Conservation (phyloP, 2,797 vertebrate species). For the Enteromius fasciolatus region DNA sequence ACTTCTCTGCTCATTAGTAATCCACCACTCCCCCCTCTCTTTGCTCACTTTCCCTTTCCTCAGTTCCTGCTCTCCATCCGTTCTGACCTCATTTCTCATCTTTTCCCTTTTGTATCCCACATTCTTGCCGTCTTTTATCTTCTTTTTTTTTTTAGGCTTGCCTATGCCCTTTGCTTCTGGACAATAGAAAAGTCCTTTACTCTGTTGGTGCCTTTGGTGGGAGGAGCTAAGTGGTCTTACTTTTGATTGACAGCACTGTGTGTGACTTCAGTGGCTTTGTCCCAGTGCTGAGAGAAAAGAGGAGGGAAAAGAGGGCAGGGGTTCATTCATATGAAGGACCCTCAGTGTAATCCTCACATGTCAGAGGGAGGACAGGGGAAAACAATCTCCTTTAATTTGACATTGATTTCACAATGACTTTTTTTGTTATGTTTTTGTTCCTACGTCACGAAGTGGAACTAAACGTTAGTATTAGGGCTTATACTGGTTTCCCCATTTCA, state of each 20-base stretch:
- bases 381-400: conserved; percentile 12
- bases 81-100: conserved; percentile 56
- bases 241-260: conserved; percentile 73
- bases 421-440: neutral
- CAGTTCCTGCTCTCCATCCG: conserved; percentile 58
- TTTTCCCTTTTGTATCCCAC: conserved; percentile 40
- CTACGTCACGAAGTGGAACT: neutral
- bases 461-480: neutral
- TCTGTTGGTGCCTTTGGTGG: conserved; percentile 52
- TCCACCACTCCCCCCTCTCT: conserved; percentile 56
- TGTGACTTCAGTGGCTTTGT: conserved; percentile 73
- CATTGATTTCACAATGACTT: conserved; percentile 14
- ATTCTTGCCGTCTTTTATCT: conserved; percentile 48
- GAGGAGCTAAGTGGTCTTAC: conserved; percentile 52
- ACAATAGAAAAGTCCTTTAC: conserved; percentile 71
- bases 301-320: conserved; percentile 63
- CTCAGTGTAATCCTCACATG: conserved; percentile 58
- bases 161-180: conserved; percentile 55
- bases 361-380: neutral
- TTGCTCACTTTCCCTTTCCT: neutral
- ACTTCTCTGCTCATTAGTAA: conserved; percentile 67
- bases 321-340: conserved; percentile 64
- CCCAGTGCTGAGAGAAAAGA: conserved; percentile 69
- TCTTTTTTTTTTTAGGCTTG: neutral
- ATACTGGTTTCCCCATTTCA: conserved; percentile 1